These are phyloP conservation scores for Phataginus tetradactyla DNA, from an alignment of 2,797 vertebrate genomes.

Conservation along the genomic window DNA sequence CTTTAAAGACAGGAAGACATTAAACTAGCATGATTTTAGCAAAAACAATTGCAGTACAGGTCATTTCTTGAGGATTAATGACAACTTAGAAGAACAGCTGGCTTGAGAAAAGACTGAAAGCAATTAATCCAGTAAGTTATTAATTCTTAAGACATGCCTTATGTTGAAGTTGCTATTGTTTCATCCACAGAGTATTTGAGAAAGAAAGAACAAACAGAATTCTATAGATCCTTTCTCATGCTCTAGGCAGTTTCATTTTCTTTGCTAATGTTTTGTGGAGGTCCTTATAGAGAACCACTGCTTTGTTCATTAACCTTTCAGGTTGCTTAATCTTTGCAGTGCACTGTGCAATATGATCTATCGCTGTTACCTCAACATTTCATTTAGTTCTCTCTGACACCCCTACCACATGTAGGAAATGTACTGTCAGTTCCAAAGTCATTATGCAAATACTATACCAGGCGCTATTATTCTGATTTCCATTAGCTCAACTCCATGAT, in stretches of 20 bases:
- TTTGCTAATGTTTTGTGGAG: conserved; percentile 67
- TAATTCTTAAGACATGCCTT: conserved; percentile 61
- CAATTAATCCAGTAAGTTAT: conserved; percentile 64
- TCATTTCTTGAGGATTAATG: conserved; percentile 61
- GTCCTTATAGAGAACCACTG: conserved; percentile 36
- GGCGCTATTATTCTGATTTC: conserved; percentile 53
- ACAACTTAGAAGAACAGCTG: conserved; percentile 54
- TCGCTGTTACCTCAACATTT: conserved; percentile 52
- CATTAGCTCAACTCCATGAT: conserved; percentile 49
- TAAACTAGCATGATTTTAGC: conserved; percentile 40
- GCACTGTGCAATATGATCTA: conserved; percentile 32
- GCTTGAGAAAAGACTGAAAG: conserved; percentile 55
- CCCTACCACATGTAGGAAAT: not conserved
- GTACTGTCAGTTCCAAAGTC: conserved; percentile 54
- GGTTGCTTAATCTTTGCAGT: conserved; percentile 62
- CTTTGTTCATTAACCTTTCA: conserved; percentile 75
- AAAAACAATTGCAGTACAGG: not conserved
- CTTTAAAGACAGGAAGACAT: conserved; percentile 17
- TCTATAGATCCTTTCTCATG: conserved; percentile 33
- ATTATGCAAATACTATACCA: conserved; percentile 70
- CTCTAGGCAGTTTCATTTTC: conserved; percentile 46
- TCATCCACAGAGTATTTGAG: not conserved
- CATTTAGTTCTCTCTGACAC: conserved; percentile 50
- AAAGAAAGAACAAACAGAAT: not conserved
- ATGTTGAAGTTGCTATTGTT: conserved; percentile 43